Conservation (phyloP, 2,888 invertebrate genomes). For the Eristalis tenax region DNA sequence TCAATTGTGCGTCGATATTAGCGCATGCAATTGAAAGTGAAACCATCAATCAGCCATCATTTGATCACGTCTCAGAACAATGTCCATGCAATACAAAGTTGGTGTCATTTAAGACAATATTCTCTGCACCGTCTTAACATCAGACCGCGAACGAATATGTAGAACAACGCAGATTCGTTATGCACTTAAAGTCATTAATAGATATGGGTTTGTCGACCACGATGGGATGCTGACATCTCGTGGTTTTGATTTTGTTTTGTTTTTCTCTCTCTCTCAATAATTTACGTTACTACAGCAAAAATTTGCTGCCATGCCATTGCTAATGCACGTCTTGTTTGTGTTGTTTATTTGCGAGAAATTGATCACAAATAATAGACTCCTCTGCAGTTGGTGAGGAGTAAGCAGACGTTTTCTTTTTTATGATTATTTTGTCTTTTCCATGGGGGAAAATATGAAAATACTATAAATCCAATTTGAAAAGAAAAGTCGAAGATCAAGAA, state of each 20-base stretch:
- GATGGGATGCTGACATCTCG: slow-evolving; percentile 42
- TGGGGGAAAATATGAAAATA: slow-evolving; percentile 2
- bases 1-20: too few relatives aligned
- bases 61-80: too few relatives aligned
- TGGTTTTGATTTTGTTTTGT: slow-evolving; percentile 17
- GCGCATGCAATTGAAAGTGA: too few relatives aligned
- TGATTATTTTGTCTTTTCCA: slow-evolving; percentile 14
- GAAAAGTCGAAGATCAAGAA: slow-evolving; percentile 41
- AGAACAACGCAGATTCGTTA: slow-evolving; percentile 13
- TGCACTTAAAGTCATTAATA: slow-evolving; percentile 29
- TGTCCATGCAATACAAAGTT: too few relatives aligned
- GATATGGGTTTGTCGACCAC: slow-evolving; percentile 47
- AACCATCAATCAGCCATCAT: too few relatives aligned
- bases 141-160: neutral
- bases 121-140: neutral
- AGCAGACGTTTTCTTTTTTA: slow-evolving; percentile 27
- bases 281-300: slow-evolving; percentile 12
- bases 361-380: slow-evolving; percentile 30
- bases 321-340: slow-evolving; percentile 19
- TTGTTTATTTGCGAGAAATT: slow-evolving; percentile 7
- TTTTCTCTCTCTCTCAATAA: slow-evolving; percentile 5
- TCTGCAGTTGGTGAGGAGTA: neutral
- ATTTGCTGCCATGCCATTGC: slow-evolving; percentile 6
- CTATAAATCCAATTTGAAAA: slow-evolving; percentile 44
- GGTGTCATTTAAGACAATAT: too few relatives aligned